Conservation (phyloP, 2,797 vertebrate species). For the Anguilla obscura region DNA sequence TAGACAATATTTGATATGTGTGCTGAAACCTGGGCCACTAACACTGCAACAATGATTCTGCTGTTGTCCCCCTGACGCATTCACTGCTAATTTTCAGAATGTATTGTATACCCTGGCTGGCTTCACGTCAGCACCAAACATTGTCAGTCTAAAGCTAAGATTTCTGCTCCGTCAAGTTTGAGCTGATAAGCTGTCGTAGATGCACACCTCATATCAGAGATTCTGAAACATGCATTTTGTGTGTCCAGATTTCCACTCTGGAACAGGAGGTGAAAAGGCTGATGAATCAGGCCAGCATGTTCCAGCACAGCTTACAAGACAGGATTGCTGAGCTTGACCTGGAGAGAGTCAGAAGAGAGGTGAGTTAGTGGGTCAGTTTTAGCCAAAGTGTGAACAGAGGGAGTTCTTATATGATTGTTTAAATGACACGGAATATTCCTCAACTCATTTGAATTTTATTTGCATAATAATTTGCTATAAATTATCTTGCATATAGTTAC, state of each 20-base stretch:
- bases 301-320: slow-evolving; percentile 79
- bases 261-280: slow-evolving; percentile 69
- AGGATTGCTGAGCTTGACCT: slow-evolving; percentile 78
- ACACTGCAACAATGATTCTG: neutral
- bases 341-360: slow-evolving; percentile 77
- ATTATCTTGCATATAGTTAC: neutral
- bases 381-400: neutral
- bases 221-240: neutral
- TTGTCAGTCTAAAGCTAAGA: neutral
- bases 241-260: slow-evolving; percentile 59
- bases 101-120: too few species aligned
- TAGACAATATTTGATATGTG: too few species aligned
- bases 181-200: neutral
- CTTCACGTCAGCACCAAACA: neutral
- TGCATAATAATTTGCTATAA: too few species aligned
- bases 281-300: slow-evolving; percentile 66
- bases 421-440: neutral
- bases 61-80: neutral
- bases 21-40: too few species aligned
- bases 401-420: neutral
- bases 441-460: too few species aligned
- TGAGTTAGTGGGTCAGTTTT: slow-evolving; percentile 48
- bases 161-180: neutral
- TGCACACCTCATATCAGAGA: neutral
- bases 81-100: neutral